Evolutionary conservation across 2,888 invertebrate genomes (phyloP).

Genomic region (Amphipyra tragopoginis): DNA sequence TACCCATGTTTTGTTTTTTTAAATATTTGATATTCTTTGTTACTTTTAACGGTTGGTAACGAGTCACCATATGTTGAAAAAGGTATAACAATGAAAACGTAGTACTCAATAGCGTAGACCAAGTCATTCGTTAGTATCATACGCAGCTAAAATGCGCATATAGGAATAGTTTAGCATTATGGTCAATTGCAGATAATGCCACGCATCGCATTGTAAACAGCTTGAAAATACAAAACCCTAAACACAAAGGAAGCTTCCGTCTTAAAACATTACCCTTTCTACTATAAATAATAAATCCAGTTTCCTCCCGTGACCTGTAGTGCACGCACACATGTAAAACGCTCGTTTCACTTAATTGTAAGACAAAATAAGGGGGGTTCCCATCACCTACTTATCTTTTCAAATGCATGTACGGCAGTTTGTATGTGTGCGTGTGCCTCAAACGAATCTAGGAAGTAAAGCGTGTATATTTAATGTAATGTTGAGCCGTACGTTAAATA

Average conservation of each 20-base stretch:
- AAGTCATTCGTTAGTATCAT: too few relatives aligned
- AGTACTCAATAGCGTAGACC: too few relatives aligned
- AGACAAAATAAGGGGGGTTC: neutral
- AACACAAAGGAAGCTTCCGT: neutral
- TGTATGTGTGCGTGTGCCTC: neutral
- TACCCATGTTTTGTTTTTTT: too few relatives aligned
- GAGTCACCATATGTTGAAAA: too few relatives aligned
- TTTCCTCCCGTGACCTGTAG: conserved; percentile 4
- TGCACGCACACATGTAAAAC: conserved; percentile 29
- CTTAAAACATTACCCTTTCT: conserved; percentile 2
- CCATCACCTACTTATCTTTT: neutral
- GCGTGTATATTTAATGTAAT: conserved; percentile 13
- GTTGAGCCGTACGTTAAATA: conserved; percentile 24
- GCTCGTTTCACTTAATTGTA: neutral
- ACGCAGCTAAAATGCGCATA: too few relatives aligned
- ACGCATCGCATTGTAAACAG: too few relatives aligned
- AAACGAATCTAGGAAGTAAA: neutral
- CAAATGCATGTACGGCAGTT: neutral
- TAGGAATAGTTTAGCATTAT: too few relatives aligned
- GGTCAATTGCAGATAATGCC: too few relatives aligned
- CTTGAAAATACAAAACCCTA: neutral
- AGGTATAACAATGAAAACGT: too few relatives aligned
- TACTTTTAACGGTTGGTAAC: too few relatives aligned
- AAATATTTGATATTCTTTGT: too few relatives aligned
- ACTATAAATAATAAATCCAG: conserved; percentile 16